phyloP scores from a whole-genome alignment of 1,140 invertebrate species.

The Hydropsyche tenuis region DNA sequence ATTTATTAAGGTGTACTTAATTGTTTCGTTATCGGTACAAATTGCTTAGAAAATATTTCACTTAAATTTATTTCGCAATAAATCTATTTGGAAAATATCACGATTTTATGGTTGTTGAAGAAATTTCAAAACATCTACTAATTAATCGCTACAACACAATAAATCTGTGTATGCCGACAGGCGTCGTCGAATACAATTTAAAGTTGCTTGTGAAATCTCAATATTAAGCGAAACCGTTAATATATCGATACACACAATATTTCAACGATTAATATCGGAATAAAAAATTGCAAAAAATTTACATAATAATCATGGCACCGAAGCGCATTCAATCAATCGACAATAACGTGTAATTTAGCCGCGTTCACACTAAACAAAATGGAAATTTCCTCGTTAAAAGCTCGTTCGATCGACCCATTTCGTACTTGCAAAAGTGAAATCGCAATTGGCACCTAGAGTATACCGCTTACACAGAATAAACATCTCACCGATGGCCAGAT shows the following conservation, averaged over 20 bases:
- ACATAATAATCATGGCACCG: not conserved
- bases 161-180: constrained; percentile 3
- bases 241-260: too few relatives aligned
- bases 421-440: constrained; percentile 17
- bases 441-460: not conserved
- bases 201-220: not conserved
- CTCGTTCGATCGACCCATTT: not conserved
- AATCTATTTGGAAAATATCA: not conserved
- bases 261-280: too few relatives aligned
- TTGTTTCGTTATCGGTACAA: too few relatives aligned
- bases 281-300: constrained; percentile 8
- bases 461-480: constrained; percentile 21
- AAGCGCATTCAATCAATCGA: not conserved
- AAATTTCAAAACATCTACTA: constrained; percentile 10
- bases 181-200: constrained; percentile 7
- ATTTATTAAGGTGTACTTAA: too few relatives aligned
- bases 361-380: not conserved
- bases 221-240: too few relatives aligned
- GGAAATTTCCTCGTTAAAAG: not conserved
- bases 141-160: constrained; percentile 18
- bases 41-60: not conserved
- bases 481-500: not conserved
- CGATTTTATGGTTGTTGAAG: constrained; percentile 12
- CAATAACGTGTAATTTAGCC: not conserved
- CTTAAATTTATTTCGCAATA: not conserved